phyloP scores from a whole-genome alignment of 2,888 invertebrate genomes.

The Melangyna quadrimaculata region DNA sequence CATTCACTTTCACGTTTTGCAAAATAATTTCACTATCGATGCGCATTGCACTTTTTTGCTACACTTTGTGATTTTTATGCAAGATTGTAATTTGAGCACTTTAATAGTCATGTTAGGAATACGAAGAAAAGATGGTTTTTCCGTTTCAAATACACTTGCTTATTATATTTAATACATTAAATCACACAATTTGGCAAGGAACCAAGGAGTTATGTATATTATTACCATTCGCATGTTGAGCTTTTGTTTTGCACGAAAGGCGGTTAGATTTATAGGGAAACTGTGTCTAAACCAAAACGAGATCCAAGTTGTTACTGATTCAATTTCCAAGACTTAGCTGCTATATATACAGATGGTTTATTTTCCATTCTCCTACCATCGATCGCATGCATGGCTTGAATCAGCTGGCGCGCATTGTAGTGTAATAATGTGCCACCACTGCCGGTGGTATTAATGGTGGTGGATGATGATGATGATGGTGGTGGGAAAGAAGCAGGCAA shows the following conservation, averaged over 20 bases:
- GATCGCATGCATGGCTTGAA: constrained; percentile 19
- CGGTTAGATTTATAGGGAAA: constrained; percentile 74
- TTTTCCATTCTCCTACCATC: constrained; percentile 73
- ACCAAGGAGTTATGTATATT: not conserved
- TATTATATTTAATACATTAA: not conserved
- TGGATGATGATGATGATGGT: constrained; percentile 30
- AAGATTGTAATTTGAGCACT: constrained; percentile 22
- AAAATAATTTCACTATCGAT: constrained; percentile 69
- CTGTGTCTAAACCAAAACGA: constrained; percentile 80
- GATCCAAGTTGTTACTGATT: constrained; percentile 81
- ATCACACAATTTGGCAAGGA: constrained; percentile 17
- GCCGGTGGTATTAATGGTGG: constrained; percentile 16
- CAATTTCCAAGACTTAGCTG: constrained; percentile 76
- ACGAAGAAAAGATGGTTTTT: not conserved
- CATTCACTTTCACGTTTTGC: constrained; percentile 60
- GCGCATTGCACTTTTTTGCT: constrained; percentile 53
- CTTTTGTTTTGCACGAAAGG: constrained; percentile 77
- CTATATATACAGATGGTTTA: constrained; percentile 80
- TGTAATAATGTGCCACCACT: constrained; percentile 31
- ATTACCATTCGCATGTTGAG: constrained; percentile 82
- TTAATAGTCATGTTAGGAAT: not conserved
- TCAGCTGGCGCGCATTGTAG: constrained; percentile 48
- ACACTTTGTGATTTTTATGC: constrained; percentile 4
- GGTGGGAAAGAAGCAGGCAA: constrained; percentile 50
- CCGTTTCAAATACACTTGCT: constrained; percentile 17